Evolutionary conservation across 2,888 invertebrate genomes (phyloP).

Genomic region (Papilio demoleus): DNA sequence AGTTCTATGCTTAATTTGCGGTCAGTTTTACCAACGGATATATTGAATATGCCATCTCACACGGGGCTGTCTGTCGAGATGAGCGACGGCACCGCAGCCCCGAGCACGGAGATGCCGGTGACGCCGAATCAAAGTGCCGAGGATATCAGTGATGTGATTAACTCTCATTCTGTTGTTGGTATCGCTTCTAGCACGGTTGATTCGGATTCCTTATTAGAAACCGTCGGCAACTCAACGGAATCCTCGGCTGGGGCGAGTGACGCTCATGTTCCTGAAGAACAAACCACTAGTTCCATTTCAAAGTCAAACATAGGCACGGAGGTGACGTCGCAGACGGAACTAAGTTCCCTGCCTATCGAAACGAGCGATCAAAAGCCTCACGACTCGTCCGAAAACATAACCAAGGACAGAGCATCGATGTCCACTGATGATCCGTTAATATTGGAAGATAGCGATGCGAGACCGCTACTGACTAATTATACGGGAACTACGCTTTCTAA

Average conservation of each 20-base stretch:
- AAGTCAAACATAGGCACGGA: slow-evolving; percentile 68
- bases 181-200: slow-evolving; percentile 37
- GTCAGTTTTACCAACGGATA: slow-evolving; percentile 72
- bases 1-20: slow-evolving; percentile 69
- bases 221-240: slow-evolving; percentile 32
- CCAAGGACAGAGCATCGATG: slow-evolving; percentile 56
- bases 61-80: slow-evolving; percentile 58
- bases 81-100: slow-evolving; percentile 53
- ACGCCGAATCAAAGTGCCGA: slow-evolving; percentile 18
- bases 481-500: slow-evolving; percentile 61
- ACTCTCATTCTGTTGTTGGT: slow-evolving; percentile 31
- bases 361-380: slow-evolving; percentile 77
- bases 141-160: slow-evolving; percentile 34
- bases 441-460: slow-evolving; percentile 51
- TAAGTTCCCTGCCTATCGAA: slow-evolving; percentile 74
- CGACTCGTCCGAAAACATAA: slow-evolving; percentile 60
- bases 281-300: slow-evolving; percentile 57
- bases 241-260: slow-evolving; percentile 45
- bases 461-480: slow-evolving; percentile 53
- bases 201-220: slow-evolving; percentile 42
- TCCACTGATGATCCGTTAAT: slow-evolving; percentile 56
- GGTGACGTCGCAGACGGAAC: slow-evolving; percentile 71
- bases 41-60: slow-evolving; percentile 61
- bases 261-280: slow-evolving; percentile 53
- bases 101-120: slow-evolving; percentile 43